Base-by-base conservation (phyloP, 2,113 vertebrate species). In the Oncorhynchus mykiss region DNA sequence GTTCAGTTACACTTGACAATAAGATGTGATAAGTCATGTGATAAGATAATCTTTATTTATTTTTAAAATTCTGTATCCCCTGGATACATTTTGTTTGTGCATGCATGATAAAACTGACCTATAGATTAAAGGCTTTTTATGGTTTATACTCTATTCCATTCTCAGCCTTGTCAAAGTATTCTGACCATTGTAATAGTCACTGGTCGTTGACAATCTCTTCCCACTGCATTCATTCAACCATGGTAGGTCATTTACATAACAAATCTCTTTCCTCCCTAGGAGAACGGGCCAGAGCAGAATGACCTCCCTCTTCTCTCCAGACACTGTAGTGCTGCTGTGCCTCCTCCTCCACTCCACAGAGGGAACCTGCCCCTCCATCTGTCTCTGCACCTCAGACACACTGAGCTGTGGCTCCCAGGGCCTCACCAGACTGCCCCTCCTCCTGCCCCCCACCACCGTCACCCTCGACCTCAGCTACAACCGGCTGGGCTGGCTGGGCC, bases 391-490 rank as follows among this genome's bases (percentile, higher is more conserved):
- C 71, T 94, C 96, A 0, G 97, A 99, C 78, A 91, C 96, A 45
- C 91, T 97, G 74, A 97, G 95, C 91, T 99, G 98, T 78, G 95
- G 94, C 83, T 93, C 88, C 73, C 87, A 83, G 22, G 91, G 71
- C 29, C 93, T 99, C 78, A 84, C 88, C 48, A 76, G 11, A n/a
- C 88, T 96, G 62, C 97, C 98, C 2, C 76, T 7, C 4, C 82
- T 71, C 0, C 86, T 98, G 85, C 95, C 95, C 0, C 68, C 85
- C 65, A 93, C 93, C 39, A 88, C 94, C 0, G 86, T 89, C 78
- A 95, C 91, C 20, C 90, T 99, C 54, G 97, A 99, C 84, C 91
- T 99, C 82, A 97, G 97, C 87, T 94, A 97, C 87, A 99, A 99
- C 71, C 85, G 86, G 34, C 87, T 99, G 34, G 89, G 86, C 49